A percentile compares a stretch with the other conserved stretches of the same genome.
Evolutionary conservation across 1,140 invertebrate species (phyloP).

Genomic region (Littorina saxatilis): DNA sequence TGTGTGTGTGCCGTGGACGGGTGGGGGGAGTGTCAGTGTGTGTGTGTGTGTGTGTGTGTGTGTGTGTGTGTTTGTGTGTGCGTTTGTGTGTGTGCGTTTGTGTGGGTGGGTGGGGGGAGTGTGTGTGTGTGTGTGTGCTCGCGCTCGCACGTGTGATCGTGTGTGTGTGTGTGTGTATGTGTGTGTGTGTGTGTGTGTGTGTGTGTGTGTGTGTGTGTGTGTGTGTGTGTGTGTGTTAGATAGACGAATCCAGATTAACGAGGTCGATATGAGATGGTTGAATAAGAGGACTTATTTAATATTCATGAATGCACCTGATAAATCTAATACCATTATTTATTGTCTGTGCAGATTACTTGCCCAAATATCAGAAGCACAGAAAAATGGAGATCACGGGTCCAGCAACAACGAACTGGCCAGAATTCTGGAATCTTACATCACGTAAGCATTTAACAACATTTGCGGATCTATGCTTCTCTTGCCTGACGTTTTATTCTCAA

Average conservation of each 20-base stretch:
- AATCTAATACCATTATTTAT: too few relatives aligned
- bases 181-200: not conserved
- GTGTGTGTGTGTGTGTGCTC: constrained; percentile 17
- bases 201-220: not conserved
- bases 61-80: not conserved
- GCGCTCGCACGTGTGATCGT: not conserved
- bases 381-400: constrained; percentile 17
- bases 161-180: not conserved
- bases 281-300: too few relatives aligned
- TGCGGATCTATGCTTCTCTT: not conserved
- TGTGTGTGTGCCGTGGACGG: not conserved
- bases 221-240: too few relatives aligned
- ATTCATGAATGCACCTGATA: too few relatives aligned
- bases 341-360: constrained; percentile 14
- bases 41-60: constrained; percentile 1
- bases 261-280: too few relatives aligned
- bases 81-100: not conserved
- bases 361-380: constrained; percentile 3
- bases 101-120: constrained; percentile 9
- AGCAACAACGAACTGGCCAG: constrained; percentile 39
- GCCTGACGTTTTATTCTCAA: too few relatives aligned
- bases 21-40: not conserved
- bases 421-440: constrained; percentile 63
- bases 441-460: constrained; percentile 33
- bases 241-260: too few relatives aligned